Evolutionary conservation across 2,113 vertebrate species (phyloP), one percentile per base, ranked within the genome.

Genomic region (Monopterus albus): DNA sequence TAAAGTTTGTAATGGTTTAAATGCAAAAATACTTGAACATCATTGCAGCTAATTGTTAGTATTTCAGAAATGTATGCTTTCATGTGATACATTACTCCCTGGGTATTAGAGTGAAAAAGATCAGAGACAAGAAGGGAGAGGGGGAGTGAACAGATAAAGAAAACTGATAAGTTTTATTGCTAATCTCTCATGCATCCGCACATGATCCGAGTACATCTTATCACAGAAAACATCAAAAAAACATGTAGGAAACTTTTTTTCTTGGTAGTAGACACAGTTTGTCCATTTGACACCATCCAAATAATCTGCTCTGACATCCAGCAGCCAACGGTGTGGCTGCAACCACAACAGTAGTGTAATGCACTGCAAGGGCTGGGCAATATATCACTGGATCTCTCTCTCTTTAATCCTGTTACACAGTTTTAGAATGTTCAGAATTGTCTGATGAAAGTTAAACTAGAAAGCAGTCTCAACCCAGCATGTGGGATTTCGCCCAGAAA

Each of bases 371-470:
- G 7, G 17, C 28, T 43, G 51, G 5, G 7, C 7, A 47, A 18
- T 25, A 65, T 17, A 33, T 33, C 43, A 63, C 71, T 65, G 58
- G 53, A 29, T 18, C 47, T 21, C 35, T 36, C 7, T 12, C 13
- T 53, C 40, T 25, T 68, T 33, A 51, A 60, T 72, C 52, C 52
- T 7, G n/a, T 38, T 25, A 25, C 46, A 12, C 18, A 15, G 33
- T 46, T 61, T 59, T 38, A 33, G 11, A 55, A 61, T 31, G 47
- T 23, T 60, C 28, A 42, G 42, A 77, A 52, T 58, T 53, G 67
- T 67, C 14, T 23, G 13, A 72, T 65, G 13, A 3, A 40, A 49
- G 58, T 13, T 17, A 50, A 56, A 38, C 9, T 25, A 61, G 6
- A 15, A 29, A 61, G 9, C 15, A 25, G 14, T 25, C 13, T 17